Conservation (phyloP, 2,888 invertebrate species). For the Mystacides longicornis region DNA sequence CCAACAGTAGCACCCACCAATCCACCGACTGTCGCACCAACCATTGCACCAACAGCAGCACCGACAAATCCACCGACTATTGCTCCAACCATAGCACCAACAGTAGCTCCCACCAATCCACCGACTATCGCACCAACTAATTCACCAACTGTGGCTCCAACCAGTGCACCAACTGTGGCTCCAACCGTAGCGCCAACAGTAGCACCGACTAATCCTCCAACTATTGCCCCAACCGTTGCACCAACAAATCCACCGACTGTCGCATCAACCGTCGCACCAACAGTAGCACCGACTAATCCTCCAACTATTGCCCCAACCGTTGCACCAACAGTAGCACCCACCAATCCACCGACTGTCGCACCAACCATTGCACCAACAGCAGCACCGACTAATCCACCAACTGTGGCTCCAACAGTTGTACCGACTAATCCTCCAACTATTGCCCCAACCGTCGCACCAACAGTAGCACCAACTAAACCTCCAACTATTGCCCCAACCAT, state of each 20-base stretch:
- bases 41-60: conserved; percentile 28
- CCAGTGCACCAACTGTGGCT: conserved; percentile 1
- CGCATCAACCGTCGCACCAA: neutral
- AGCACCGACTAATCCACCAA: conserved; percentile 27
- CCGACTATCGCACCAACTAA: neutral
- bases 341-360: conserved; percentile 26
- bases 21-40: conserved; percentile 25
- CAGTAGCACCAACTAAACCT: conserved; percentile 28
- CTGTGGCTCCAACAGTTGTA: conserved; percentile 23
- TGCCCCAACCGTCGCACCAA: conserved; percentile 29
- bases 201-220: neutral
- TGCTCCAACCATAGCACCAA: conserved; percentile 23
- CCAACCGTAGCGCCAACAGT: too few relatives aligned
- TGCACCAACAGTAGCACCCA: conserved; percentile 26
- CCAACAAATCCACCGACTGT: neutral
- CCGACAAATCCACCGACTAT: conserved; percentile 30
- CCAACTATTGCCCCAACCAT: conserved; percentile 20
- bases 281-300: conserved; percentile 26
- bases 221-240: neutral
- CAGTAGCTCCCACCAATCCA: neutral
- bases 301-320: conserved; percentile 23
- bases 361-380: conserved; percentile 26
- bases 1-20: too few relatives aligned
- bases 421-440: conserved; percentile 28
- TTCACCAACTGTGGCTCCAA: neutral